Evolutionary conservation across 1,140 invertebrate species (phyloP).

Genomic region (Leptinotarsa defecta): DNA sequence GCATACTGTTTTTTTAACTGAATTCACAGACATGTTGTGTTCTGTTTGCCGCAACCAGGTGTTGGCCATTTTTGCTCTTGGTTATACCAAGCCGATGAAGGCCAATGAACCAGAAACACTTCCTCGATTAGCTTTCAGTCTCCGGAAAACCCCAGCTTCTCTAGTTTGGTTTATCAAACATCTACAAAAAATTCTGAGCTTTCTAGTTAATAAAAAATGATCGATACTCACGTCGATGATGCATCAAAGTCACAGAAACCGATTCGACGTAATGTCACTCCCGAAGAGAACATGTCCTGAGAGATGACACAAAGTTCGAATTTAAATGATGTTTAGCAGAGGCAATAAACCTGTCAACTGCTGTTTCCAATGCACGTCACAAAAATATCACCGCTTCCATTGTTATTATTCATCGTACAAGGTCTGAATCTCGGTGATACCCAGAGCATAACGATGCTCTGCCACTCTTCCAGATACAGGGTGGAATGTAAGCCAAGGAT

Average conservation of each 20-base stretch:
- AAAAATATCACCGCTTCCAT: slow-evolving; percentile 81
- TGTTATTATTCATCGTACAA: slow-evolving; percentile 25
- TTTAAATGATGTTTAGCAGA: slow-evolving; percentile 51
- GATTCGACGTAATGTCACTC: slow-evolving; percentile 36
- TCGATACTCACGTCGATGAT: not conserved
- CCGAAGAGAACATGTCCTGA: slow-evolving; percentile 29
- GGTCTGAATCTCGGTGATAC: slow-evolving; percentile 17
- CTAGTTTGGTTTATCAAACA: too few species aligned
- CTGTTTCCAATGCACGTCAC: slow-evolving; percentile 55
- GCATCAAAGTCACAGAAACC: slow-evolving; percentile 5
- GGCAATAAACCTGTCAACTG: slow-evolving; percentile 51
- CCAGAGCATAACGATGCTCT: not conserved
- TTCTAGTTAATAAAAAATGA: not conserved
- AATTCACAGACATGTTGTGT: too few species aligned
- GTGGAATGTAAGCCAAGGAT: not conserved
- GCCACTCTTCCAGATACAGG: not conserved
- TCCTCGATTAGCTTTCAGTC: too few species aligned
- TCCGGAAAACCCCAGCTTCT: too few species aligned
- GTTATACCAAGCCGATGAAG: too few species aligned
- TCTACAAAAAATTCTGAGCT: too few species aligned
- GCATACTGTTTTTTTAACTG: too few species aligned
- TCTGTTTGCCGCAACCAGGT: too few species aligned
- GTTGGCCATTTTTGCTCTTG: too few species aligned
- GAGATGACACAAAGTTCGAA: slow-evolving; percentile 51
- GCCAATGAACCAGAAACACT: too few species aligned